Base-by-base conservation (phyloP, 1,140 invertebrate genomes). In the Thaumatotibia leucotreta region DNA sequence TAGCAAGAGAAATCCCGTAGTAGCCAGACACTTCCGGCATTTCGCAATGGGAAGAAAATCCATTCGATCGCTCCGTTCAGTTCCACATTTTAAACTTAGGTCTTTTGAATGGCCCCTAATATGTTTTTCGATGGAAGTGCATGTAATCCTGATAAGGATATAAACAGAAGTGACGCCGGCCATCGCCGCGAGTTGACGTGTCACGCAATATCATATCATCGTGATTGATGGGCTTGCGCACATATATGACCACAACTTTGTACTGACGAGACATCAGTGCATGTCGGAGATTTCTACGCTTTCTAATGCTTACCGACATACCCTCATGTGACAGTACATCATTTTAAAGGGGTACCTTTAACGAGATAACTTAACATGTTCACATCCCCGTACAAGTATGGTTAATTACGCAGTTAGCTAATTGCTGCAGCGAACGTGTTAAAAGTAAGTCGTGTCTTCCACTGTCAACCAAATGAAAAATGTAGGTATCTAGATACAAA, bases 121-220 rank as follows among this genome's bases (percentile, higher is more conserved):
- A 20, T n/a, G 20, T 20, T 45, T 45, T 1, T 2, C 39, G 14
- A 20, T 49, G 22, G 61, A 29, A 33, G 61, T 49, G 54, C 49
- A 9, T 32, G 61, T 69, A 75, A 75, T 72, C 67, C 66, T 54
- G 68, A 83, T 74, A 72, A 77, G 69, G 67, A 79, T 69, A 74
- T 78, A 75, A 80, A 80, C 77, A 76, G 72, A 72, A 71, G 39
- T 64, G 62, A 69, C 65, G 62, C 64, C 70, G 67, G 24, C 32
- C 68, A 70, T 58, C 52, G 65, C 70, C 73, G 71, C 75, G 75
- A 82, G 74, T 79, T 82, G 76, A 83, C 80, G 79, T 77, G 79
- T 84, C 79, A 85, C 82, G 78, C 77, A 82, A 84, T 83, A 88
- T 83, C 76, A 84, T 83, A 88, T 83, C 76, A 72, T 64, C 75